Base-by-base conservation (phyloP, 2,113 vertebrate genomes). In the Malurus melanocephalus region DNA sequence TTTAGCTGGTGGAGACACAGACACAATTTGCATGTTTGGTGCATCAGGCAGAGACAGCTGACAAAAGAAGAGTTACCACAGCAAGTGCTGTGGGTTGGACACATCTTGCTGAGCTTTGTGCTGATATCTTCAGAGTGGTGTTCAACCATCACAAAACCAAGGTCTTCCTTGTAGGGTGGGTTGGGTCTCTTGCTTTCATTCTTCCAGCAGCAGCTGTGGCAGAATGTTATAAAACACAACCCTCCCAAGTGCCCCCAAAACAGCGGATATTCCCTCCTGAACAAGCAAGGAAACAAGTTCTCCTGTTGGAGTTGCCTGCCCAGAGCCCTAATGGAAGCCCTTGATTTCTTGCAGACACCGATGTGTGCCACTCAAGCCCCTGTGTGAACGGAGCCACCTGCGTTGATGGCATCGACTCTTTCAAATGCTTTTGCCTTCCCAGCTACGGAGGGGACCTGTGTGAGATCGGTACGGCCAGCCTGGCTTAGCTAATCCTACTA, bases 391-490 rank as follows among this genome's bases (percentile, higher is more conserved):
- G 99, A 99, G 99, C 98, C 97, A 99, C 99, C 98, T 99, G 99
- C 98, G 95, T 96, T 95, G 99, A 99, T 94, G 98, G 97, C 94
- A 97, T 97, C 97, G 97, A 98, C 97, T 97, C 98, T 98, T 99
- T 98, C 98, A 98, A 98, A 99, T 99, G 99, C 98, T 99, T 99
- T 98, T 99, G 99, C 98, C 99, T 99, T 97, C 99, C 99, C 97
- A 99, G 99, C 99, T 99, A 99, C 96, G 98, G 98, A 99, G 99
- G 99, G 97, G 96, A 98, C 97, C 98, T 95, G 97, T 99, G 99
- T 98, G 98, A 99, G 97, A 98, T 98, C 91, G 99, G 99, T 99
- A 99, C 90, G 98, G 98, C 97, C 97, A 97, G 92, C 90, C 93
- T 87, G 96, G 99, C 98, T 99, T 99, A 98, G 98, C 99, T 99